Base-by-base conservation (phyloP, 1,140 invertebrate genomes). In the Theocolax elegans region DNA sequence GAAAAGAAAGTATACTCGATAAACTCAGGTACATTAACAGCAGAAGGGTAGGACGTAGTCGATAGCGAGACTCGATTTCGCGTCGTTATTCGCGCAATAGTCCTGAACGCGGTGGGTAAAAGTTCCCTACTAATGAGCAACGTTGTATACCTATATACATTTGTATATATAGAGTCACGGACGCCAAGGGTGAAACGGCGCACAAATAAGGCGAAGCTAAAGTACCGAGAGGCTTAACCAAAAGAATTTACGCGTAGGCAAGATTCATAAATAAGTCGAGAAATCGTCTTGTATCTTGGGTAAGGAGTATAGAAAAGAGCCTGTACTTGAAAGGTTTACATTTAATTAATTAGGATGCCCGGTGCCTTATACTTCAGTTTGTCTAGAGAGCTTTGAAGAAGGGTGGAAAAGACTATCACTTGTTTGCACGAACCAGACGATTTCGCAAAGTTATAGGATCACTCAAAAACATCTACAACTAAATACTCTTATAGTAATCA, bases 51-150 rank as follows among this genome's bases (percentile, higher is more conserved):
- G 46, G 35, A 48, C 51, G 59, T 60, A 73, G 58, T 4, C 65
- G 75, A 76, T 66, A 71, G 56, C 25, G 44, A 48, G 12, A 2
- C 49, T 23, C 46, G 56, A 72, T 71, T 49, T 74, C 67, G 67
- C 64, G 54, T 68, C 68, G 49, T 68, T 73, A 27, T 27, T 56
- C 68, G 27, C 49, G 48, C 71, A 74, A 72, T 71, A 71, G 74
- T 70, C 73, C 35, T 68, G 63, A 74, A 74, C 72, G 67, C 64
- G n/a, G 4, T 35, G 53, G 60, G 51, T 35, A 58, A 71, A 74
- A 71, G 66, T 74, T 76, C 65, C 56, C 31, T 51, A 53, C 67
- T 75, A 75, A 75, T 75, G 74, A 75, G 19, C n/a, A n/a, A 44
- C 64, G 40, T 8, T 53, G 1, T 42, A 13, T 44, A 31, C 23